Evolutionary conservation across 2,888 invertebrate species (phyloP), one percentile per base, ranked within the genome.

Genomic region (Drosophila hamatofila): DNA sequence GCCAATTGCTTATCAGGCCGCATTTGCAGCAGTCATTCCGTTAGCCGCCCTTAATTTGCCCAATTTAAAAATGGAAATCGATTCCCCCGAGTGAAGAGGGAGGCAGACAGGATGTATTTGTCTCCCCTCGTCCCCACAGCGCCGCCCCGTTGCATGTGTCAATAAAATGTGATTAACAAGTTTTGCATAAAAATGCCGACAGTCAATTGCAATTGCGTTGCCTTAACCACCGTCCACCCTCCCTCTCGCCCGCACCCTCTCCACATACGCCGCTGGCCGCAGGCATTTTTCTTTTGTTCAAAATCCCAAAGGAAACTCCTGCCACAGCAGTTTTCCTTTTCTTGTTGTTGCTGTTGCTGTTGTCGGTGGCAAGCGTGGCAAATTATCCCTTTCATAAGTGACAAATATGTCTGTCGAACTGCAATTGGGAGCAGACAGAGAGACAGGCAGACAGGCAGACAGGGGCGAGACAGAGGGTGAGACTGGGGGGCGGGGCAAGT

Each of bases 1-100:
- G 71, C 80, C 83, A 88, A 86, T 85, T 86, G 88, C 86, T 86
- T 88, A 86, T 86, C 85, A 71, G 77, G 71, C 69, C 58, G 54
- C 56, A 44, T 70, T 74, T 81, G 76, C 79, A 77, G 52, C 76
- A 68, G 71, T 14, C 60, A 69, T 41, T 9, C 52, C 48, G 23
- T 72, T 73, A 83, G 79, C 88, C 83, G 88, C 86, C 86, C 89
- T 86, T 88, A 88, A 86, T 88, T 86, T 88, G 86, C 63, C 78
- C 89, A 89, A 86, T 86, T 86, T 87, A 88, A 86, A 86, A 86
- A 88, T 86, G 86, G 89, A 88, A 84, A 87, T 83, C 87, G 87
- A 88, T 81, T 88, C 86, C 89, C 86, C 69, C 75, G 86, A 80
- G 88, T 77, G 52, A 30, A 14, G 14, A 30, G 30, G 4, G 35